phyloP scores from a whole-genome alignment of 2,888 invertebrate genomes.

The Dioctria linearis region DNA sequence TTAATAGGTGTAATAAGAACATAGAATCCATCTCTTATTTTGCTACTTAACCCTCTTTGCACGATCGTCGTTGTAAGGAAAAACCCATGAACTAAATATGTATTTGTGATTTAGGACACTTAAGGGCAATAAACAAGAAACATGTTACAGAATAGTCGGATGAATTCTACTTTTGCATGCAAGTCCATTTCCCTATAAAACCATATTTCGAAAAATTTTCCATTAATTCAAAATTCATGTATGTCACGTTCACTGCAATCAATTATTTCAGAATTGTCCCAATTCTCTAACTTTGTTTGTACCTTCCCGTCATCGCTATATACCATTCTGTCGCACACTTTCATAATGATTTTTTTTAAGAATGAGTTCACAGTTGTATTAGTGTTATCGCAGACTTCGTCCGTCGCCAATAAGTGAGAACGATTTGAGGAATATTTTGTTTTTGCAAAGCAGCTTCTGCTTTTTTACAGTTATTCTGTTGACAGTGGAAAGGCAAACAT shows the following conservation, averaged over 20 bases:
- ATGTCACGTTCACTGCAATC: slow-evolving; percentile 15
- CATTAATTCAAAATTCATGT: not conserved
- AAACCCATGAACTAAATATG: too few relatives aligned
- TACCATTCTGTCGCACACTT: not conserved
- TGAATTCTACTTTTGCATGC: too few relatives aligned
- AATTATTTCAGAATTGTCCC: slow-evolving; percentile 50
- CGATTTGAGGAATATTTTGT: slow-evolving; percentile 7
- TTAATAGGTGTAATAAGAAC: too few relatives aligned
- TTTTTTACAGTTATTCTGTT: slow-evolving; percentile 51
- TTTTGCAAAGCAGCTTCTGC: slow-evolving; percentile 44
- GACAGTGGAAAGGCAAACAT: slow-evolving; percentile 44
- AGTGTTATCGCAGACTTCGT: not conserved
- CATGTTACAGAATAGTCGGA: too few relatives aligned
- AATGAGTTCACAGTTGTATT: not conserved
- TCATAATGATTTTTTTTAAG: slow-evolving; percentile 19
- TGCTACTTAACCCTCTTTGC: too few relatives aligned
- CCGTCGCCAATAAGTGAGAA: slow-evolving; percentile 18
- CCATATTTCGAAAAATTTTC: slow-evolving; percentile 2
- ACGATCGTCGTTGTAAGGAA: too few relatives aligned
- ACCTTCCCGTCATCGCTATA: slow-evolving; percentile 16
- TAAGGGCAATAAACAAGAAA: too few relatives aligned
- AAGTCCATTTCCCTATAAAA: too few relatives aligned
- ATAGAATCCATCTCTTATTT: too few relatives aligned
- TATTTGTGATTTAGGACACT: too few relatives aligned
- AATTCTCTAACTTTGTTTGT: slow-evolving; percentile 27